Base-by-base conservation (phyloP, 2,113 vertebrate genomes). In the Mustela nigripes region DNA sequence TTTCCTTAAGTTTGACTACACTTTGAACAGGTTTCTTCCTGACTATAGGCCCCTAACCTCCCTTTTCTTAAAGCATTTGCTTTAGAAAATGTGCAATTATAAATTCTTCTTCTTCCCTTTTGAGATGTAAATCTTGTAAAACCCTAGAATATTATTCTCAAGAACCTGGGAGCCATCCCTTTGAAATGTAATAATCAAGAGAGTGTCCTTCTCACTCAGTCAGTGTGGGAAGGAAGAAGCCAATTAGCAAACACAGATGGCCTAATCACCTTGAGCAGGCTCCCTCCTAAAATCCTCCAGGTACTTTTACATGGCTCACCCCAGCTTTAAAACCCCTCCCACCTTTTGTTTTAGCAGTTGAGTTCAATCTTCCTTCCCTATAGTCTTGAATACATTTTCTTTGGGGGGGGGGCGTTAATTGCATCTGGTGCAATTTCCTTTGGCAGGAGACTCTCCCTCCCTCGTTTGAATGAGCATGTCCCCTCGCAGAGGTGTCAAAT, bases 171-270 rank as follows among this genome's bases (percentile, higher is more conserved):
- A 89, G 45, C 36, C 33, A 73, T 89, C 11, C 33, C 28, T 92
- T 78, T 78, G 84, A 96, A 94, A 79, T 92, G 11, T 53, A 73
- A 83, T 90, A 80, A 81, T 92, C 56, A 63, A 63, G 50, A 80
- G 22, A 63, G 21, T 42, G 58, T n/a, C 65, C 45, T 42, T n/a
- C 21, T 82, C 65, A 73, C 48, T 71, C 50, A 33, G 18, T 63
- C 60, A 80, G 0, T 36, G 11, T 45, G 42, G n/a, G 16, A 85
- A 28, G 21, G 39, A 62, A 78, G 79, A 62, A 69, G 22, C 16
- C 71, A 82, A 97, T 84, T 92, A 93, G 95, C 89, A 93, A 88
- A 90, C 26, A 85, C 21, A 60, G 58, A 93, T 28, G 21, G 65
- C 12, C 76, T 73, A 62, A 88, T 91, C 85, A 48, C 58, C n/a